These are phyloP conservation scores for Empidonax alnorum DNA, from an alignment of 2,113 vertebrate genomes.

Conservation along the genomic window DNA sequence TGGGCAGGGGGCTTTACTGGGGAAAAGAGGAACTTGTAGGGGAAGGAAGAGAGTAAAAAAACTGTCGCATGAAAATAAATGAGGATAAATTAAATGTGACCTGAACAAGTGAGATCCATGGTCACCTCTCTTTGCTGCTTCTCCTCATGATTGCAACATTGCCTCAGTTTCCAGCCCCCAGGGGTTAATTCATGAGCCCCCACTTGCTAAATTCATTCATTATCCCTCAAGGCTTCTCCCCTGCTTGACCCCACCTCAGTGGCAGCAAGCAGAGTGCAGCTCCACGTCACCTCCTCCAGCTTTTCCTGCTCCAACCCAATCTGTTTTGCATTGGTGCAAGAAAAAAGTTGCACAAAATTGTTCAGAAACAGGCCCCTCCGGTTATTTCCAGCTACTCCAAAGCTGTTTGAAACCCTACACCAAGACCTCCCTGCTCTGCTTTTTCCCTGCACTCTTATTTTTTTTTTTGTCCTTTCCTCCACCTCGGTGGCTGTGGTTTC, in stretches of 20 bases:
- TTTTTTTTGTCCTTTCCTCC: not conserved
- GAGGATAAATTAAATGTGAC: not conserved
- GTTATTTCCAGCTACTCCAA: not conserved
- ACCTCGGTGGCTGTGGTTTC: slow-evolving; percentile 15
- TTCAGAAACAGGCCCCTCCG: not conserved
- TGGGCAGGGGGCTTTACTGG: not conserved
- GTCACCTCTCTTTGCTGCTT: not conserved
- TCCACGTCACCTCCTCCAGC: not conserved
- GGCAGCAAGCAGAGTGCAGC: not conserved
- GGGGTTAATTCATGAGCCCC: not conserved
- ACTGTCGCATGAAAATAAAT: not conserved
- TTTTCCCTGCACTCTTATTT: not conserved
- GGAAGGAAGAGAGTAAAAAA: not conserved
- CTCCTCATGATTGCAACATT: not conserved
- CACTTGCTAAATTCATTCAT: not conserved
- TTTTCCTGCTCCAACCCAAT: not conserved
- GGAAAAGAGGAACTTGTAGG: not conserved
- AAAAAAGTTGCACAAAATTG: not conserved
- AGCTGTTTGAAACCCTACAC: slow-evolving; percentile 13
- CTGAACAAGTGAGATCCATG: fast-evolving
- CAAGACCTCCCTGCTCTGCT: not conserved
- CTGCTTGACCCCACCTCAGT: not conserved
- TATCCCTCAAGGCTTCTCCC: not conserved
- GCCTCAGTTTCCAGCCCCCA: not conserved
- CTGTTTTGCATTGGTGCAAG: not conserved